Conservation (phyloP, 2,888 invertebrate species). For the Ichneumon xanthorius region DNA sequence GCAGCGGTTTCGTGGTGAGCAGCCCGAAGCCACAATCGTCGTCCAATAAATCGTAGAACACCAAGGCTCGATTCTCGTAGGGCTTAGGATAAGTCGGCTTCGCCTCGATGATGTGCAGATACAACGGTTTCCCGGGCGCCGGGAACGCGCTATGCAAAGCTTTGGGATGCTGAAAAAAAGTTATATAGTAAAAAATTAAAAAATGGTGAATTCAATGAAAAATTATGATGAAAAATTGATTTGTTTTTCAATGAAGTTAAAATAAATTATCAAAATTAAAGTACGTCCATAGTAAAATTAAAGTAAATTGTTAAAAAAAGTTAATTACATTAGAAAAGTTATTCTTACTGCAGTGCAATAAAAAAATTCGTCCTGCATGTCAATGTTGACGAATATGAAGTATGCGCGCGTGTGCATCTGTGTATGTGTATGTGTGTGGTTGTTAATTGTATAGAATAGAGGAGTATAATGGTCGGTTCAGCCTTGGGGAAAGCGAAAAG, state of each 20-base stretch:
- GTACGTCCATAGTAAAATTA: no score
- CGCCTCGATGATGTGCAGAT: conserved; percentile 88
- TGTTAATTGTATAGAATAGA: conserved; percentile 6
- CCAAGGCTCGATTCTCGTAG: conserved; percentile 84
- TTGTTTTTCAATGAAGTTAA: no score
- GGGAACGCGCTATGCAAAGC: conserved; percentile 82
- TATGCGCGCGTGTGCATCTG: not conserved
- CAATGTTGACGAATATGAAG: not conserved
- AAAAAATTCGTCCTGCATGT: not conserved
- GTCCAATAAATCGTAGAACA: conserved; percentile 86
- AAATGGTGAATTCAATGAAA: no score
- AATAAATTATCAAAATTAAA: no score
- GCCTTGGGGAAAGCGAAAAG: not conserved
- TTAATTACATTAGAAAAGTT: not conserved
- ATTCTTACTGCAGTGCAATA: not conserved
- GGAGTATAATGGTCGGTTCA: not conserved
- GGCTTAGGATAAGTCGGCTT: conserved; percentile 86
- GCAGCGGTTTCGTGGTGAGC: conserved; percentile 87
- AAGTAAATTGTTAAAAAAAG: not conserved
- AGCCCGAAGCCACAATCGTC: conserved; percentile 88
- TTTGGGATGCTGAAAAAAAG: conserved; percentile 86
- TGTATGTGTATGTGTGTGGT: no score
- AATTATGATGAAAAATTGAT: no score
- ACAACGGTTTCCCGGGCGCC: conserved; percentile 81
- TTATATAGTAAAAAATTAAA: no score